These are phyloP conservation scores for Drosophila leonis DNA, from an alignment of 2,888 invertebrate species.

Conservation along the genomic window DNA sequence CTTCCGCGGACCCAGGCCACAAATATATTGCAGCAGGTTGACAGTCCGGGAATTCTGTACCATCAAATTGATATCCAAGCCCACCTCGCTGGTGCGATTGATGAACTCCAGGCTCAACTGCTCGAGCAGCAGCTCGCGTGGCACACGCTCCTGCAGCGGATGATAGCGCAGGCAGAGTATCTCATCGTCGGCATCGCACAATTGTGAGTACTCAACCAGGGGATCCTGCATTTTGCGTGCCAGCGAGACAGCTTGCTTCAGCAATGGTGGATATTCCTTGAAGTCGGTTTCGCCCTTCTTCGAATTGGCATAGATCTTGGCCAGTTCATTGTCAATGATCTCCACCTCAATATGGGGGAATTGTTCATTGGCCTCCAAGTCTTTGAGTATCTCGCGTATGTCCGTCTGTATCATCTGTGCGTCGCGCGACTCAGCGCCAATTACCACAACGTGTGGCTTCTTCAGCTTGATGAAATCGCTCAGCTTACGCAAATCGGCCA, in stretches of 20 bases:
- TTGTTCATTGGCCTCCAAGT: constrained; percentile 93
- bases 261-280: constrained; percentile 95
- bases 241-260: constrained; percentile 96
- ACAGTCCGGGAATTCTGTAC: constrained; percentile 95
- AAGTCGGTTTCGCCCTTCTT: constrained; percentile 93
- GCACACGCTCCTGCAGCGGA: constrained; percentile 92
- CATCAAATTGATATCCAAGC: constrained; percentile 97
- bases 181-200: constrained; percentile 98
- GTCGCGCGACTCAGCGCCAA: constrained; percentile 96
- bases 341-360: constrained; percentile 95
- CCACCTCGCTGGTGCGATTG: constrained; percentile 98
- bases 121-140: constrained; percentile 94
- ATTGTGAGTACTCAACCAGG: constrained; percentile 96
- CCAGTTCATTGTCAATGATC: constrained; percentile 96
- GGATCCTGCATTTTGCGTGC: constrained; percentile 98
- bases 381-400: constrained; percentile 90
- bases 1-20: constrained; percentile 98
- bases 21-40: constrained; percentile 97
- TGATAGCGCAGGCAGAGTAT: constrained; percentile 97
- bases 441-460: constrained; percentile 96
- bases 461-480: constrained; percentile 94
- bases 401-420: constrained; percentile 93
- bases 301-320: constrained; percentile 96
- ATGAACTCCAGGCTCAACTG: constrained; percentile 95
- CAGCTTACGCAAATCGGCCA: constrained; percentile 89